These are phyloP conservation scores for Limenitis camilla DNA, from an alignment of 2,888 invertebrate species.

Conservation along the genomic window DNA sequence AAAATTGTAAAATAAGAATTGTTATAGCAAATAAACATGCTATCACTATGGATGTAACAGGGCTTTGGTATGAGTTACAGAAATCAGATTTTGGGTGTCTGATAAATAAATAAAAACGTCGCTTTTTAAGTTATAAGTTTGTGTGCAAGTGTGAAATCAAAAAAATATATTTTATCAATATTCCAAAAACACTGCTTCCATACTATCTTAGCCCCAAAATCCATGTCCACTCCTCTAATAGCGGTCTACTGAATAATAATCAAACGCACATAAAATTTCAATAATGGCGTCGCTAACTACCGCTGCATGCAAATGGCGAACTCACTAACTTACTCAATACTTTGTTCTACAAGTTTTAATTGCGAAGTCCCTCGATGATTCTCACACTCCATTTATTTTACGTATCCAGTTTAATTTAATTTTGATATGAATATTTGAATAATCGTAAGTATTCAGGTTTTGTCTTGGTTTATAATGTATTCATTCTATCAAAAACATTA, in stretches of 20 bases:
- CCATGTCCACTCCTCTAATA: conserved; percentile 67
- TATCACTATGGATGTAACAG: too few relatives aligned
- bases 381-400: conserved; percentile 31
- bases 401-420: background rate
- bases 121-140: background rate
- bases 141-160: background rate
- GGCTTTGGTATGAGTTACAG: too few relatives aligned
- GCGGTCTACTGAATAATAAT: conserved; percentile 74
- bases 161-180: background rate
- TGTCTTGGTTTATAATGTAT: too few relatives aligned
- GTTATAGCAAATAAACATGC: too few relatives aligned
- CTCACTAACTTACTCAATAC: conserved; percentile 28
- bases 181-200: conserved; percentile 32
- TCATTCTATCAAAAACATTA: too few relatives aligned
- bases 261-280: conserved; percentile 74
- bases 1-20: too few relatives aligned
- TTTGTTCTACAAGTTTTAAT: conserved; percentile 41
- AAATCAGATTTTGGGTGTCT: too few relatives aligned
- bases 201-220: conserved; percentile 35
- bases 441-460: too few relatives aligned
- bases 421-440: too few relatives aligned
- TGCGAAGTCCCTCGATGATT: conserved; percentile 29
- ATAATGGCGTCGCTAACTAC: conserved; percentile 65
- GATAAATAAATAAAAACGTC: too few relatives aligned
- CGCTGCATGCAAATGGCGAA: conserved; percentile 55